These are phyloP conservation scores for Orchestes rusci DNA, from an alignment of 2,888 invertebrate species.

Conservation along the genomic window DNA sequence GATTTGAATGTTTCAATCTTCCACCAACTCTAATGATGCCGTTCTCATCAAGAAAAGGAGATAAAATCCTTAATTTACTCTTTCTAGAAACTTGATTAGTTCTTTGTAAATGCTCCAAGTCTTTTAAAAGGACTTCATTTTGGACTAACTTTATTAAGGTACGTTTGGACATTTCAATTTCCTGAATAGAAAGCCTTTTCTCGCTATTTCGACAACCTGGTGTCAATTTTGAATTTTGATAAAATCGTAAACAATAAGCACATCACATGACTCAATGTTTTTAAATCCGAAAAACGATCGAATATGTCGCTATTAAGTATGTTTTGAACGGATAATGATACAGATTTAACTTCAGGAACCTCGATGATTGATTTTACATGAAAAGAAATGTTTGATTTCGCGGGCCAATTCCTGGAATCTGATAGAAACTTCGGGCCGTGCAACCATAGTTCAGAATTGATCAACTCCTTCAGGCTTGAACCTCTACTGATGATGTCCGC, in stretches of 20 bases:
- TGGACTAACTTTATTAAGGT: too few species aligned
- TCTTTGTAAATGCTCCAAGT: too few species aligned
- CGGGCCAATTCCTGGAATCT: not conserved
- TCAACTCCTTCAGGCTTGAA: not conserved
- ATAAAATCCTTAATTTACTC: too few species aligned
- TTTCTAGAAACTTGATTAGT: too few species aligned
- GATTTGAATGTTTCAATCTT: not conserved
- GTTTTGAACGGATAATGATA: not conserved
- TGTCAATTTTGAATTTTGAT: slow-evolving; percentile 3
- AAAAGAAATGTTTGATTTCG: not conserved
- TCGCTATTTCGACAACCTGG: not conserved
- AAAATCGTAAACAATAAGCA: not conserved
- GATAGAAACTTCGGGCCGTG: slow-evolving; percentile 3
- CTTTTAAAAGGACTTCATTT: too few species aligned
- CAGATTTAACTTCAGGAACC: not conserved
- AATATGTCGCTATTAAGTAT: slow-evolving; percentile 2
- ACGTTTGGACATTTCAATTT: too few species aligned
- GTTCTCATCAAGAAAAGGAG: too few species aligned
- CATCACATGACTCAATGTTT: slow-evolving; percentile 2
- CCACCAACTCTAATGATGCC: not conserved
- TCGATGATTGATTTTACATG: not conserved
- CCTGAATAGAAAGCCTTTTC: too few species aligned
- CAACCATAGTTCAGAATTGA: slow-evolving; percentile 7
- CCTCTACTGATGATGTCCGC: not conserved
- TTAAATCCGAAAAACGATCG: slow-evolving; percentile 7